Evolutionary conservation across 2,888 invertebrate genomes (phyloP), one percentile per base, ranked within the genome.

Genomic region (Chaetoderma sp.): DNA sequence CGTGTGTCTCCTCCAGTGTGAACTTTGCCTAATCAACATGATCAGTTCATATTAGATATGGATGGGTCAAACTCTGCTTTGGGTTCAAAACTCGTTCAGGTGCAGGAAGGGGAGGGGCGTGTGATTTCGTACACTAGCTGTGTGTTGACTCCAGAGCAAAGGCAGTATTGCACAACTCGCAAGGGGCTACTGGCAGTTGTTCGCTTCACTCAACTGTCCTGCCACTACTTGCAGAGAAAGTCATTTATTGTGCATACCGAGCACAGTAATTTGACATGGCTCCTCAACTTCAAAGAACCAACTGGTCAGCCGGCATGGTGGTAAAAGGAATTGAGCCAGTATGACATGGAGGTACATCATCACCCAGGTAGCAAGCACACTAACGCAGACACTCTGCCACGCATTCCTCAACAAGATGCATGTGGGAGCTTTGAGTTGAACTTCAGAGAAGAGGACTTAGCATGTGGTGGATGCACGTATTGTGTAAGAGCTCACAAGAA

Each of bases 301-400:
- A 6, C 23, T 13, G 52, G 52, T 13, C 52, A 52, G 18, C 18
- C 28, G 30, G 52, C 52, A 8, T 10, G 52, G 16, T 52, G 52
- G 52, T 1, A 1, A 10, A 30, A 52, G 52, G 18, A 28, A 28
- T 21, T 56, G n/a, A 56, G 56, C 25, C 56, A 56, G 25, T 56
- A 56, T 21, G 1, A 36, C n/a, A 5, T 56, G n/a, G 25, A n/a
- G 1, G 25, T 56, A 6, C 1, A 56, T n/a, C 56, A 56, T 25
- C 32, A 39, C 25, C 28, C 25, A n/a, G 56, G 56, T 6, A 21
- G 8, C n/a, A 30, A 36, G 30, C 56, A 56, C 36, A 16, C 16
- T n/a, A 56, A 56, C 36, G 56, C 56, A 32, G 56, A 56, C 36
- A 13, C 39, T 1, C 16, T 56, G 28, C 28, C 56, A 6, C 32